Base-by-base conservation (phyloP, 2,113 vertebrate genomes). In the Geococcyx californianus region DNA sequence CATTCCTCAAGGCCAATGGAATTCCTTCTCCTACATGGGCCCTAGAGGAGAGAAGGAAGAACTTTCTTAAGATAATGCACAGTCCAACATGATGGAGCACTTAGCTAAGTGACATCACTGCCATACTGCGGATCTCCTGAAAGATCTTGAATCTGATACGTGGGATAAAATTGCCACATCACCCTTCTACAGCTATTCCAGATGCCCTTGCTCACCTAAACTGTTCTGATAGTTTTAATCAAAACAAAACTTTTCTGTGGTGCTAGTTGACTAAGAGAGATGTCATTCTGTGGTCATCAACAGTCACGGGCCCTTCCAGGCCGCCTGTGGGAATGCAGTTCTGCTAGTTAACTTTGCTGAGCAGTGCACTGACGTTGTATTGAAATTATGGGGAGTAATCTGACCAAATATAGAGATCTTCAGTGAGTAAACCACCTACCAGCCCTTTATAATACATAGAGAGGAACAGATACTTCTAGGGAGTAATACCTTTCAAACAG, bases 51-150 rank as follows among this genome's bases (percentile, higher is more conserved):
- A 60, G 19, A 72, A 5, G 28, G 11, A 47, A 85, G 26, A 80
- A 21, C 1, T 24, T 91, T 77, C 12, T 42, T 40, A 58, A 62
- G 31, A 29, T 13, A 54, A 54, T 10, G 5, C 15, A 25, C 49
- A 56, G 4, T 23, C 25, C 56, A 51, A 29, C 11, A 31, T 11
- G 38, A 44, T 2, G 16, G n/a, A 77, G 33, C 62, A 58, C 21
- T 59, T 51, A 64, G 38, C 26, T 64, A 3, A 23, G 2, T 8
- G 33, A 28, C 29, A n/a, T 60, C 69, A 55, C 15, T 28, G 11
- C 9, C 52, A 52, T 24, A 60, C 11, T 2, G 0, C 0, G 0
- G 7, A 75, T 14, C 34, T 58, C 31, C 58, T 64, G 44, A 56
- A 82, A 52, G 13, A 56, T 25, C 38, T 31, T 60, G 47, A 44